Evolutionary conservation across 2,797 vertebrate species (phyloP).

Genomic region (Esox masquinongy): DNA sequence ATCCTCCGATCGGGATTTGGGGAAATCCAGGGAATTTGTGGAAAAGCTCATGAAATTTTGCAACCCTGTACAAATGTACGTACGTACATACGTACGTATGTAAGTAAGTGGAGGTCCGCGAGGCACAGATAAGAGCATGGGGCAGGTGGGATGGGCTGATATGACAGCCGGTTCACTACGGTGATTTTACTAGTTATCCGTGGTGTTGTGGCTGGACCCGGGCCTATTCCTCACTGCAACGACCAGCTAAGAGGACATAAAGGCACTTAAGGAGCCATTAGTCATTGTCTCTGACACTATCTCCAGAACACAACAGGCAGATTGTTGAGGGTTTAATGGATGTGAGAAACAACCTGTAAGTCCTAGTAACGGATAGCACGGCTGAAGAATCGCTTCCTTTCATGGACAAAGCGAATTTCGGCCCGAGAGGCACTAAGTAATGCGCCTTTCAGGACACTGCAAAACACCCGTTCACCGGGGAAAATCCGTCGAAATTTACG

Average conservation of each 20-base stretch:
- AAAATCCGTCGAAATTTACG: neutral
- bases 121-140: neutral
- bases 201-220: neutral
- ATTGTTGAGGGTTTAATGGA: conserved; percentile 5
- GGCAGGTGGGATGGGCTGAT: neutral
- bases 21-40: too few relatives aligned
- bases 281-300: neutral
- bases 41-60: too few relatives aligned
- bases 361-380: neutral
- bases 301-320: conserved; percentile 5
- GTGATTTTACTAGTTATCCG: neutral
- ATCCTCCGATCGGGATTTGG: too few relatives aligned
- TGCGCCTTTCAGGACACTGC: neutral
- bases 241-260: neutral
- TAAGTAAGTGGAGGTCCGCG: neutral
- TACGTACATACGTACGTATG: neutral
- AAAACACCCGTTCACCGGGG: neutral
- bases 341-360: neutral
- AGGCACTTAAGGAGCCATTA: neutral
- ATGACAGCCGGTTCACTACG: neutral
- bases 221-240: neutral
- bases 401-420: neutral
- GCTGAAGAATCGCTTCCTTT: neutral
- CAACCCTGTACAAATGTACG: too few relatives aligned
- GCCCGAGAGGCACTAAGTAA: neutral